Conservation (phyloP, 2,113 vertebrate genomes). For the Cynoglossus semilaevis region DNA sequence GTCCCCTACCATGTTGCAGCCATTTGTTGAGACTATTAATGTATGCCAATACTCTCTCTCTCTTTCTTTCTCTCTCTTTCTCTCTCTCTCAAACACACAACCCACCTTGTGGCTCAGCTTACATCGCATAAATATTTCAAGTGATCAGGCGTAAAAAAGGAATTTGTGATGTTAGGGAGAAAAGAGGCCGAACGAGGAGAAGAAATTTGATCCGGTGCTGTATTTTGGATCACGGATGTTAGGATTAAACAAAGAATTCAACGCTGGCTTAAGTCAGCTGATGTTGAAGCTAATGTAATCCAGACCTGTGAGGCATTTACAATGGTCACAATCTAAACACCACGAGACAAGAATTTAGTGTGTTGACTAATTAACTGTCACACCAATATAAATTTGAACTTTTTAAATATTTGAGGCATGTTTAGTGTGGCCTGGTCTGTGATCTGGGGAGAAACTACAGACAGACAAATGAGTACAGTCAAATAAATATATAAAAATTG, state of each 20-base stretch:
- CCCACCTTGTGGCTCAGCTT: constrained; percentile 28
- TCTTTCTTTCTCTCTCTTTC: constrained; percentile 4
- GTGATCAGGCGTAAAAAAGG: constrained; percentile 31
- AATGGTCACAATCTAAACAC: too few relatives aligned
- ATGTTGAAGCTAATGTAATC: too few relatives aligned
- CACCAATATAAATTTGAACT: too few relatives aligned
- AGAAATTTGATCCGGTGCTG: background rate
- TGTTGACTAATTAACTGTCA: too few relatives aligned
- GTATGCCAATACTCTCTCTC: background rate
- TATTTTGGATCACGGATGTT: constrained; percentile 6
- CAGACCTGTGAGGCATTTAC: too few relatives aligned
- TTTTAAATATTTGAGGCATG: too few relatives aligned
- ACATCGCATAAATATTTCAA: constrained; percentile 46
- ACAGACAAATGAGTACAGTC: too few relatives aligned
- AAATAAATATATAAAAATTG: too few relatives aligned
- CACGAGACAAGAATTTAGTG: too few relatives aligned
- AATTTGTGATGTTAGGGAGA: constrained; percentile 1
- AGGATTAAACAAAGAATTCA: background rate
- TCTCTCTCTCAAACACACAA: constrained; percentile 11
- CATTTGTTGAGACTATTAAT: background rate
- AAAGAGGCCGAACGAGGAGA: background rate
- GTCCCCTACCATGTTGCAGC: constrained; percentile 7
- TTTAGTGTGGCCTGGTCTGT: too few relatives aligned
- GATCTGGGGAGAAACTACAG: too few relatives aligned
- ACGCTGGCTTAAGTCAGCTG: background rate